Evolutionary conservation across 2,113 vertebrate species (phyloP).

Genomic region (Aphelocoma coerulescens): DNA sequence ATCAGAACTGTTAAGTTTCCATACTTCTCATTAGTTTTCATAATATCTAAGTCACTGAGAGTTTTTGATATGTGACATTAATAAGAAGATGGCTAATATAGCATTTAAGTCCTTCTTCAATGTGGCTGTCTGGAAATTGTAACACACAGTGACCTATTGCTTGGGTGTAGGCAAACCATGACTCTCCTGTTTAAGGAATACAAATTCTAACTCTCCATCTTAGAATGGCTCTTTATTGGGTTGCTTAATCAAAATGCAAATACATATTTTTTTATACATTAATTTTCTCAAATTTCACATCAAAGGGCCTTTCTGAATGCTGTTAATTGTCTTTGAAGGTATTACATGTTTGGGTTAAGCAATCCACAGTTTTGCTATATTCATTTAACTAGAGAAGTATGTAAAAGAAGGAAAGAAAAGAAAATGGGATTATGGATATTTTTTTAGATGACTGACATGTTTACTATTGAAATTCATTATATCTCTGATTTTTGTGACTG

Average conservation of each 20-base stretch:
- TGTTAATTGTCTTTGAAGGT: slow-evolving; percentile 39
- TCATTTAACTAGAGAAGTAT: background rate
- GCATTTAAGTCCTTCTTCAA: background rate
- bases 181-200: background rate
- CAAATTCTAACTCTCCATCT: background rate
- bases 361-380: background rate
- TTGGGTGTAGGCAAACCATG: background rate
- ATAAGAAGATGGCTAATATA: background rate
- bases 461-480: slow-evolving; percentile 8
- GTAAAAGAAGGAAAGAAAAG: background rate
- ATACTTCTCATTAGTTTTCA: background rate
- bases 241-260: background rate
- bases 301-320: slow-evolving; percentile 1
- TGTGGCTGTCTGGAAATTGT: background rate
- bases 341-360: background rate
- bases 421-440: slow-evolving; percentile 7
- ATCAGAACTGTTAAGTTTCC: background rate
- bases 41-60: background rate
- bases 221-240: background rate
- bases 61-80: background rate
- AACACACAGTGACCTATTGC: background rate
- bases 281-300: slow-evolving; percentile 29
- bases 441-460: background rate
- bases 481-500: background rate
- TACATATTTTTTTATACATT: background rate